A percentile compares a stretch with the other conserved stretches of the same genome.
Conservation (phyloP, 2,113 vertebrate species). For the Gavia stellata region DNA sequence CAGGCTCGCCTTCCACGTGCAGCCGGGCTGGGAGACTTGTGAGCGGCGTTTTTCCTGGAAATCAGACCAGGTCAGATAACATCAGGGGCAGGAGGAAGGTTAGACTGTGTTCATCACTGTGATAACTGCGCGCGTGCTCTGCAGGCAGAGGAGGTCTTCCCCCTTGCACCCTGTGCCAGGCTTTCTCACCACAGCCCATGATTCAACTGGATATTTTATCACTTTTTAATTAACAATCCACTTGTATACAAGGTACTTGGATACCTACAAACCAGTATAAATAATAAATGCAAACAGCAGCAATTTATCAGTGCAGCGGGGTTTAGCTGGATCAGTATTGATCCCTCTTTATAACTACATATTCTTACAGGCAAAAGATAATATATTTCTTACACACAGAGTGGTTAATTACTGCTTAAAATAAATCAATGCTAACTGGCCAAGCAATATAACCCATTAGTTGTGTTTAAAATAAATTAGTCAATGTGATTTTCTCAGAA, state of each 20-base stretch:
- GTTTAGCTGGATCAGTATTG: not conserved
- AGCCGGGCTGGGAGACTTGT: not conserved
- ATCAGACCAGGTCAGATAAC: not conserved
- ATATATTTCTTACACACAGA: not conserved
- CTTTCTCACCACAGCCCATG: not conserved
- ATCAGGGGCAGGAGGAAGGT: not conserved
- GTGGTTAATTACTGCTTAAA: slow-evolving; percentile 38
- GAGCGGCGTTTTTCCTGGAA: not conserved
- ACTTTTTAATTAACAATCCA: not conserved
- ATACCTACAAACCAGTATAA: not conserved
- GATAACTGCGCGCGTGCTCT: rapidly evolving
- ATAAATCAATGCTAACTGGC: slow-evolving; percentile 1
- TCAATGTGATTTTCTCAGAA: not conserved
- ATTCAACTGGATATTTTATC: not conserved
- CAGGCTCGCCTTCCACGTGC: rapidly evolving
- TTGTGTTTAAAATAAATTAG: slow-evolving; percentile 1
- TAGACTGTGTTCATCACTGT: not conserved
- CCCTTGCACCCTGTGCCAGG: not conserved
- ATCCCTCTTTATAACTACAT: not conserved
- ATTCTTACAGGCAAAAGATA: not conserved
- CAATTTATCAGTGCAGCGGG: not conserved
- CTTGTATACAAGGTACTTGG: not conserved
- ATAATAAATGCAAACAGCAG: slow-evolving; percentile 33
- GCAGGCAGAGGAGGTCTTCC: not conserved
- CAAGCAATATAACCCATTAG: not conserved